These are phyloP conservation scores for Crossocerus cetratus DNA, from an alignment of 2,888 invertebrate species.

Conservation along the genomic window DNA sequence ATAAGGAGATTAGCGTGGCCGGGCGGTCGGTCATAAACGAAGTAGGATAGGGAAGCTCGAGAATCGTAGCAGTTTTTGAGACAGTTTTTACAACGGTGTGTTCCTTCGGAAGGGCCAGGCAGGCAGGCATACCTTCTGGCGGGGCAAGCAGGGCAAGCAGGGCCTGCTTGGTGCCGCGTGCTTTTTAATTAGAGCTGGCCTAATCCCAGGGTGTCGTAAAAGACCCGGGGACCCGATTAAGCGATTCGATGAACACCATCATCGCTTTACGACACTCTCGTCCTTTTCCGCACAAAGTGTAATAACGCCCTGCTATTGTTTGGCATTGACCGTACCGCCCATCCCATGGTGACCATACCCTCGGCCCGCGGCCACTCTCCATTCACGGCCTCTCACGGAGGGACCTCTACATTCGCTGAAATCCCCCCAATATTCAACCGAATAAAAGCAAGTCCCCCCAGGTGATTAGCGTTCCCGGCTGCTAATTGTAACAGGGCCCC, in stretches of 20 bases:
- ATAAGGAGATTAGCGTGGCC: constrained; percentile 21
- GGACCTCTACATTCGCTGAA: constrained; percentile 20
- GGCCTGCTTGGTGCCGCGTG: background rate
- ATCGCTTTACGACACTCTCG: constrained; percentile 53
- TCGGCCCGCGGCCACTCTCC: background rate
- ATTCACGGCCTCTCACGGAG: constrained; percentile 5
- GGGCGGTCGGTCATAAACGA: constrained; percentile 20
- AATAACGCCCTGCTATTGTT: constrained; percentile 18
- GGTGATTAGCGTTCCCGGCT: background rate
- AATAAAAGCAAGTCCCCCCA: constrained; percentile 10
- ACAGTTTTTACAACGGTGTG: constrained; percentile 33
- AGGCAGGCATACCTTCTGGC: too few species aligned
- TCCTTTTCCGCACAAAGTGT: constrained; percentile 33
- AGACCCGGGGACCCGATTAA: constrained; percentile 35
- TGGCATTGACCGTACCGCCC: constrained; percentile 6
- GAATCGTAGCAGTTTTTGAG: constrained; percentile 29
- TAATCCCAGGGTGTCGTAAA: constrained; percentile 21
- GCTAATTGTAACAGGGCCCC: background rate
- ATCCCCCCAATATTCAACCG: constrained; percentile 11
- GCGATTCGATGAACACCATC: constrained; percentile 47
- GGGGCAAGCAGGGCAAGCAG: too few species aligned
- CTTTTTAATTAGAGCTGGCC: constrained; percentile 38
- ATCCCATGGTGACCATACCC: background rate
- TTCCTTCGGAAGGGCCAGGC: background rate
- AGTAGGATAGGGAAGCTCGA: background rate